Evolutionary conservation across 2,113 vertebrate genomes (phyloP).

Genomic region (Mola mola): DNA sequence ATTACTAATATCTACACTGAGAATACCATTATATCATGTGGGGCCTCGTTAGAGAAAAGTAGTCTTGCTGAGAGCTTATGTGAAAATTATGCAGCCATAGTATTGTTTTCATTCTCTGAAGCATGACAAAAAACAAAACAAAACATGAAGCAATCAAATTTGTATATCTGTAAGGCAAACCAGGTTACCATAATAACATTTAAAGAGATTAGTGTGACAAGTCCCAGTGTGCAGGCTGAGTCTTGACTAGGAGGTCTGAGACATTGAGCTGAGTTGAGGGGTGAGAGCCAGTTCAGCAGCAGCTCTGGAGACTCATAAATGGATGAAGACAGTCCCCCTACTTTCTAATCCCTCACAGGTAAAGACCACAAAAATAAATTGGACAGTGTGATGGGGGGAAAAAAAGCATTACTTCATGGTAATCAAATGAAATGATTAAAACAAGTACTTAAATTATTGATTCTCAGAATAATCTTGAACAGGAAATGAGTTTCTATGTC

Average conservation of each 20-base stretch:
- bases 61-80: slow-evolving; percentile 50
- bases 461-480: slow-evolving; percentile 23
- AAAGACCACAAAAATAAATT: slow-evolving; percentile 19
- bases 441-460: not conserved
- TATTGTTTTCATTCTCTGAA: slow-evolving; percentile 61
- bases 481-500: slow-evolving; percentile 14
- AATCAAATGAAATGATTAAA: slow-evolving; percentile 25
- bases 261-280: slow-evolving; percentile 20
- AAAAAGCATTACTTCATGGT: slow-evolving; percentile 25
- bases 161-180: slow-evolving; percentile 58
- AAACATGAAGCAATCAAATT: slow-evolving; percentile 61
- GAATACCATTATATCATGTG: slow-evolving; percentile 49
- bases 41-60: slow-evolving; percentile 45
- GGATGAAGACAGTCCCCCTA: slow-evolving; percentile 13
- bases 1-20: slow-evolving; percentile 55
- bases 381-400: not conserved
- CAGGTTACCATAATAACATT: slow-evolving; percentile 72
- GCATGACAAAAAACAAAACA: slow-evolving; percentile 26
- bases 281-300: slow-evolving; percentile 65
- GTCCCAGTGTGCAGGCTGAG: slow-evolving; percentile 53
- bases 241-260: slow-evolving; percentile 34
- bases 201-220: slow-evolving; percentile 73
- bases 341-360: slow-evolving; percentile 21
- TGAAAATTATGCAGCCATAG: slow-evolving; percentile 56
- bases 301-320: slow-evolving; percentile 35